phyloP scores from a whole-genome alignment of 1,140 invertebrate species.

The Drosophila nigrodunni region DNA sequence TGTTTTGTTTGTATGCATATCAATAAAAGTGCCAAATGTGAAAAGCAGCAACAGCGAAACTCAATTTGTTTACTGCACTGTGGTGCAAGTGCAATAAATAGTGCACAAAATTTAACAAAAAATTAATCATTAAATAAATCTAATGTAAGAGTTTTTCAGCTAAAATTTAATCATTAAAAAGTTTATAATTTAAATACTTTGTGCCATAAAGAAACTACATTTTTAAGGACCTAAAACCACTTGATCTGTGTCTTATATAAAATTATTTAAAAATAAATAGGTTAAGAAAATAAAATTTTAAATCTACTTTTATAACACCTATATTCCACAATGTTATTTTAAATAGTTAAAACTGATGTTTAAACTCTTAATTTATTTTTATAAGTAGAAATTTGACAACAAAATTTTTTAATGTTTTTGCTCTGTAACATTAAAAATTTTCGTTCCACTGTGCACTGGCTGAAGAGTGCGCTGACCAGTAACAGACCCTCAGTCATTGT shows the following conservation, averaged over 20 bases:
- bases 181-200: neutral
- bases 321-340: too few relatives aligned
- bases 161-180: neutral
- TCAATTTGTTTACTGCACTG: conserved; percentile 74
- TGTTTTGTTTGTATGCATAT: conserved; percentile 65
- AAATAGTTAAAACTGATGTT: too few relatives aligned
- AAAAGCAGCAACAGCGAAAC: conserved; percentile 64
- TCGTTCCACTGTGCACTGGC: conserved; percentile 15
- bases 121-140: neutral
- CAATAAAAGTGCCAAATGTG: conserved; percentile 79
- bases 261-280: too few relatives aligned
- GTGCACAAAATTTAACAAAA: neutral
- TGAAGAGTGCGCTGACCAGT: conserved; percentile 22
- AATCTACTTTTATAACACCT: too few relatives aligned
- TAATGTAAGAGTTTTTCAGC: neutral
- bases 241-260: too few relatives aligned
- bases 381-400: too few relatives aligned
- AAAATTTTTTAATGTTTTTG: too few relatives aligned
- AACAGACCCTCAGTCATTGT: conserved; percentile 43
- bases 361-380: too few relatives aligned
- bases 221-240: too few relatives aligned
- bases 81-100: conserved; percentile 22
- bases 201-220: neutral
- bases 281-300: too few relatives aligned
- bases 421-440: neutral